Conservation (phyloP, 2,888 invertebrate genomes). For the Drosophila neonasuta region DNA sequence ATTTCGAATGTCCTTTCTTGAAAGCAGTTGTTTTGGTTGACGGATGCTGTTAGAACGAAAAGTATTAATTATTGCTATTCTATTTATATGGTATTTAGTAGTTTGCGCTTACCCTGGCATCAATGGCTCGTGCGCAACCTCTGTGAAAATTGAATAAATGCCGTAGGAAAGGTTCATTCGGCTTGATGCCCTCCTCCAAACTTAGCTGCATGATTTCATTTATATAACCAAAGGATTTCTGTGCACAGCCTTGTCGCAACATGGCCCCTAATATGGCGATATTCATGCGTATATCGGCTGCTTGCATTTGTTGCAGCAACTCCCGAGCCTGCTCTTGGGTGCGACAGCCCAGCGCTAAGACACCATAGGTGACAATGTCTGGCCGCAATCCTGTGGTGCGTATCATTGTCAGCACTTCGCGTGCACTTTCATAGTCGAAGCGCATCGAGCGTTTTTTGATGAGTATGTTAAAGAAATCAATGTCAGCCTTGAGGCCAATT, state of each 20-base stretch:
- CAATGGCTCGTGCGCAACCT: conserved; percentile 83
- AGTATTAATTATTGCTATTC: not conserved
- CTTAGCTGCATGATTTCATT: conserved; percentile 87
- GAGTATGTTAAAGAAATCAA: conserved; percentile 92
- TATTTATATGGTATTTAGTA: not conserved
- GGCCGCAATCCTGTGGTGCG: conserved; percentile 84
- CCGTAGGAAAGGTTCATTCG: conserved; percentile 85
- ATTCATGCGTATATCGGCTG: conserved; percentile 87
- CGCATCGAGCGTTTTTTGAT: conserved; percentile 91
- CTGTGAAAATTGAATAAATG: conserved; percentile 86
- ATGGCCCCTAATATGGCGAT: conserved; percentile 89
- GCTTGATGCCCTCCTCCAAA: conserved; percentile 85
- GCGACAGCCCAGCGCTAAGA: conserved; percentile 90
- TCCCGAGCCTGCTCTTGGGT: conserved; percentile 85
- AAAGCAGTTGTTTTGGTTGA: conserved; percentile 72
- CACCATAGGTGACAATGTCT: conserved; percentile 93
- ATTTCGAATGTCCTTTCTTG: conserved; percentile 82
- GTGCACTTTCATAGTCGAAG: conserved; percentile 87
- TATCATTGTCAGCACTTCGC: conserved; percentile 85
- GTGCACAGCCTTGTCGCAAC: conserved; percentile 85
- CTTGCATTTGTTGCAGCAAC: conserved; percentile 88
- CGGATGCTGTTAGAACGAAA: conserved; percentile 79
- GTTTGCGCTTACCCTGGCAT: conserved; percentile 82
- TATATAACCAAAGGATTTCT: conserved; percentile 86
- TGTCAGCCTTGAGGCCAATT: conserved; percentile 86